These are phyloP conservation scores for Cuniculus paca DNA, from an alignment of 2,797 vertebrate genomes.

Conservation along the genomic window DNA sequence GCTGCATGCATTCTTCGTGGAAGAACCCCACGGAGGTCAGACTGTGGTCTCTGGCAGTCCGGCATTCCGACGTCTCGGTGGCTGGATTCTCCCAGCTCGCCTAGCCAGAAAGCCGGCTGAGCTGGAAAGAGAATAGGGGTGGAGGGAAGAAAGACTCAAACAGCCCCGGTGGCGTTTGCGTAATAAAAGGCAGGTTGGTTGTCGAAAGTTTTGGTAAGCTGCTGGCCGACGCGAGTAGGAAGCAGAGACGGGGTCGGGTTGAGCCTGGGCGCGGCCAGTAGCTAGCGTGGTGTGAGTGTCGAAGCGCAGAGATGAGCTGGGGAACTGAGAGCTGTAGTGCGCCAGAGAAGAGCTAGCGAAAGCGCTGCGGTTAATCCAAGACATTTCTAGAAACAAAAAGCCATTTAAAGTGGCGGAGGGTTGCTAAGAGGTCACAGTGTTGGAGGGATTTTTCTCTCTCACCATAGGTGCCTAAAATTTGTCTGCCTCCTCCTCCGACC, in stretches of 20 bases:
- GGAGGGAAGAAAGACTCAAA: background rate
- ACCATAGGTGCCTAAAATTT: conserved; percentile 9
- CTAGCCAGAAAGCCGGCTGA: conserved; percentile 13
- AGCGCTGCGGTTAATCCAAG: conserved; percentile 49
- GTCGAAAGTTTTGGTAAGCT: background rate
- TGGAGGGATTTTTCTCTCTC: background rate
- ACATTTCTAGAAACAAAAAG: conserved; percentile 72
- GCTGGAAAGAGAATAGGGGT: background rate
- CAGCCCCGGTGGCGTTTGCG: conserved; percentile 57
- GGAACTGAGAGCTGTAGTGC: background rate
- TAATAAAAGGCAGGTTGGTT: conserved; percentile 67
- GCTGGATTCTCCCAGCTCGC: background rate
- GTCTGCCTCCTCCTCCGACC: background rate
- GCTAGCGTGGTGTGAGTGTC: background rate
- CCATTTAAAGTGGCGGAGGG: conserved; percentile 59
- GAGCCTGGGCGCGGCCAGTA: background rate
- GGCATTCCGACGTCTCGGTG: background rate
- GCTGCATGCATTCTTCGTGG: background rate
- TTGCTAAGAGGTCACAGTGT: conserved; percentile 58
- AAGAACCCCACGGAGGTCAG: background rate
- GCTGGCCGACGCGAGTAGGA: background rate
- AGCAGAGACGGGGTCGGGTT: background rate
- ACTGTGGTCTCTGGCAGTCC: background rate
- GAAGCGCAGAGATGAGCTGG: background rate
- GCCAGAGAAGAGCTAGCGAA: background rate